Conservation (phyloP, 2,113 vertebrate genomes). For the Colius striatus region DNA sequence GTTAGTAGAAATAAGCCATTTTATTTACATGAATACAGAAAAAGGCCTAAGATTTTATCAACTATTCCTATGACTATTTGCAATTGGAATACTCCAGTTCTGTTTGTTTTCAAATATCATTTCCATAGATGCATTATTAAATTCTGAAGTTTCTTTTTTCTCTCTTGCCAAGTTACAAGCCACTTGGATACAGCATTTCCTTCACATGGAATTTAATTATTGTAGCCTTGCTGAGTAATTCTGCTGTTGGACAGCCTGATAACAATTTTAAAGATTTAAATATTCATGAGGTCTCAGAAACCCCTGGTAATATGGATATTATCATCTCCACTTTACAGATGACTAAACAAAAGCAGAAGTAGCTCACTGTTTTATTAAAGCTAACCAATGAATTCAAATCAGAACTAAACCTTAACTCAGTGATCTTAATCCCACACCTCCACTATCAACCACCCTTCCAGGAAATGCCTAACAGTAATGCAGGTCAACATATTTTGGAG, state of each 20-base stretch:
- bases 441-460: not conserved
- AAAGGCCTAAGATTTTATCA: not conserved
- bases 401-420: not conserved
- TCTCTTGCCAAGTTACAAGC: not conserved
- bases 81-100: not conserved
- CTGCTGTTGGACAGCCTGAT: not conserved
- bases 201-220: not conserved
- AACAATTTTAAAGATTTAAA: not conserved
- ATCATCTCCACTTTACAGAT: not conserved
- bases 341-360: not conserved
- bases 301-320: not conserved
- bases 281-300: not conserved
- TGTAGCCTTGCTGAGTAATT: not conserved
- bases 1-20: not conserved
- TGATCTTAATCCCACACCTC: not conserved
- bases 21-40: not conserved
- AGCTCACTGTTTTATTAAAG: not conserved
- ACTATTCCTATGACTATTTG: not conserved
- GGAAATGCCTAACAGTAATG: not conserved
- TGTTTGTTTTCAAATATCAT: not conserved
- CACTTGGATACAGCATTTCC: not conserved
- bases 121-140: not conserved
- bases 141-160: not conserved
- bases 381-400: not conserved
- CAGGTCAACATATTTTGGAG: not conserved